phyloP scores from a whole-genome alignment of 2,113 vertebrate genomes.

The Benitochromis conjunctus region DNA sequence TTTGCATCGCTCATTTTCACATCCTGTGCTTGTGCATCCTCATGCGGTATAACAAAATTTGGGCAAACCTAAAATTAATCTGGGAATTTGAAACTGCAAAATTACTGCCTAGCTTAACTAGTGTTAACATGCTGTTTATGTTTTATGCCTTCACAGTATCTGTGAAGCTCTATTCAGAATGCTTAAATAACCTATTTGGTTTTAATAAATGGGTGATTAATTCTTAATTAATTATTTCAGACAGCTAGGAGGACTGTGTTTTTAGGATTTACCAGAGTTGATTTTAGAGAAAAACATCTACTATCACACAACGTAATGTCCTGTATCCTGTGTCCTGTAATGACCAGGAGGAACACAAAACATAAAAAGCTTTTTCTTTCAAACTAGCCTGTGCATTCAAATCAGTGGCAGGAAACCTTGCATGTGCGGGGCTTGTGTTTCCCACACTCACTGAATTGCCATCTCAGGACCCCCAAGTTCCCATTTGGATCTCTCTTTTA shows the following conservation, averaged over 20 bases:
- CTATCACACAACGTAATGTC: neutral
- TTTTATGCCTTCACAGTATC: neutral
- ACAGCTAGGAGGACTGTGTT: neutral
- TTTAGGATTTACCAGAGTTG: neutral
- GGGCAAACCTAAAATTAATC: neutral
- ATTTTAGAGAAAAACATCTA: neutral
- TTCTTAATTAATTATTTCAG: neutral
- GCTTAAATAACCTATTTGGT: neutral
- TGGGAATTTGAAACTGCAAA: neutral
- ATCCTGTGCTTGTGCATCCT: neutral
- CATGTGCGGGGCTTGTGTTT: neutral
- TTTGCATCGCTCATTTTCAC: neutral
- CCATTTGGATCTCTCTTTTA: neutral
- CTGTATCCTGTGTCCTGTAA: neutral
- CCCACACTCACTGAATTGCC: neutral
- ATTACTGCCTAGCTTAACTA: neutral
- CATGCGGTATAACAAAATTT: neutral
- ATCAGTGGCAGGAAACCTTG: neutral
- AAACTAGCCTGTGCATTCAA: neutral
- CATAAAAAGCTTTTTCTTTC: neutral
- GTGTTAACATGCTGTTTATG: neutral
- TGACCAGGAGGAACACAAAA: neutral
- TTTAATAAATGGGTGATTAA: neutral
- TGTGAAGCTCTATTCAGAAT: neutral
- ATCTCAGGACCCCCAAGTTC: rapidly evolving